Conservation (phyloP, 2,888 invertebrate species). For the Aplocera efformata region DNA sequence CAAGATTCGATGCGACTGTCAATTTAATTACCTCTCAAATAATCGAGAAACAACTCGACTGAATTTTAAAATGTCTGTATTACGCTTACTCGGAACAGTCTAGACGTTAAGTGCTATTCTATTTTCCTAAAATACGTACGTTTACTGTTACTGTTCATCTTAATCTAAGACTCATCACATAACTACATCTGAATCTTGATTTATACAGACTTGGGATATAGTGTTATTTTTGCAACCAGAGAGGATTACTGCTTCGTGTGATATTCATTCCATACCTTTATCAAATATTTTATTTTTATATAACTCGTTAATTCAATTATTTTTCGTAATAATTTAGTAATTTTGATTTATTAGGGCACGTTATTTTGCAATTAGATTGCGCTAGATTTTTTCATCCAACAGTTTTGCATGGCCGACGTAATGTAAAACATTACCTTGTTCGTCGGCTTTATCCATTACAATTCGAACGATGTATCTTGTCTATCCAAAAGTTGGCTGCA, state of each 20-base stretch:
- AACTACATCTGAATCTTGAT: conserved; percentile 17
- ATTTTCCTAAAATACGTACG: conserved; percentile 76
- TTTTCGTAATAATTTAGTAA: conserved; percentile 22
- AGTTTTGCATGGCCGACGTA: conserved; percentile 34
- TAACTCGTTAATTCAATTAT: conserved; percentile 37
- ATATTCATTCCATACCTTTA: conserved; percentile 72
- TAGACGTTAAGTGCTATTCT: conserved; percentile 77
- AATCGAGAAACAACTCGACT: conserved; percentile 75
- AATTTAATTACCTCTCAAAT: conserved; percentile 63
- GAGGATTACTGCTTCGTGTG: conserved; percentile 73
- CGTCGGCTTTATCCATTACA: no score
- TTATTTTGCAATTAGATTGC: conserved; percentile 75
- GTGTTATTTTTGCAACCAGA: conserved; percentile 41
- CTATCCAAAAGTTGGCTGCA: no score
- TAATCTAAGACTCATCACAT: conserved; percentile 44
- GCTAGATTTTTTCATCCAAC: conserved; percentile 55
- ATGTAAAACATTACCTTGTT: conserved; percentile 69
- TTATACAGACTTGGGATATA: conserved; percentile 32
- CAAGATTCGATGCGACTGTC: conserved; percentile 43
- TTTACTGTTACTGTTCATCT: conserved; percentile 50
- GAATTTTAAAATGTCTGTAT: conserved; percentile 72
- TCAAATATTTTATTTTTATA: conserved; percentile 48
- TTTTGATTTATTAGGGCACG: conserved; percentile 29
- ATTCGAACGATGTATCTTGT: no score
- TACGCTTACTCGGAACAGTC: conserved; percentile 79